phyloP scores from a whole-genome alignment of 1,140 invertebrate genomes.

The Brachionus plicatilis region DNA sequence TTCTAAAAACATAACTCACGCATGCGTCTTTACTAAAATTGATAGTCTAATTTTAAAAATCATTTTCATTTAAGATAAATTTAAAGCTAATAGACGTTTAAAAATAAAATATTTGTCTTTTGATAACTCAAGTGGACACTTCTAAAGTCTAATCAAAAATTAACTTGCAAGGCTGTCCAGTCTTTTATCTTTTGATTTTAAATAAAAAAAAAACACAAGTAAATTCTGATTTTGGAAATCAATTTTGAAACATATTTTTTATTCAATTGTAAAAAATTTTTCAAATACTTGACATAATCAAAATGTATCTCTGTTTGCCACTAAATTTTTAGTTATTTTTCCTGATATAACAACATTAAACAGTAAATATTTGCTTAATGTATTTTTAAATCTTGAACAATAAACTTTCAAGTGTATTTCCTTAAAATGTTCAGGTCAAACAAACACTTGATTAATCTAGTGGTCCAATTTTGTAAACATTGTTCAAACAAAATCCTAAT shows the following conservation, averaged over 20 bases:
- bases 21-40: background rate
- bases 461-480: background rate
- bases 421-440: background rate
- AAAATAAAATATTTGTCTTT: background rate
- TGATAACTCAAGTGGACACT: background rate
- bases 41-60: background rate
- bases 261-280: background rate
- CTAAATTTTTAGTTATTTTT: background rate
- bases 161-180: background rate
- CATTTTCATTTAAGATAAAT: background rate
- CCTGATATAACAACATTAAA: background rate
- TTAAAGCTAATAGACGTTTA: background rate
- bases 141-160: background rate
- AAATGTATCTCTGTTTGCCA: background rate
- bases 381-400: background rate
- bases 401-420: conserved; percentile 6
- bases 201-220: background rate
- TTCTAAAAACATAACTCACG: background rate
- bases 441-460: background rate
- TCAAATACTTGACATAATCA: background rate
- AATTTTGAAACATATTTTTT: background rate
- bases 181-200: background rate
- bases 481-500: background rate
- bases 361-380: background rate
- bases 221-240: background rate